Evolutionary conservation across 53 echinoderm and acorn worm species (phyloP), one percentile per base, ranked within the genome.

Genomic region (Glandiceps talaboti): DNA sequence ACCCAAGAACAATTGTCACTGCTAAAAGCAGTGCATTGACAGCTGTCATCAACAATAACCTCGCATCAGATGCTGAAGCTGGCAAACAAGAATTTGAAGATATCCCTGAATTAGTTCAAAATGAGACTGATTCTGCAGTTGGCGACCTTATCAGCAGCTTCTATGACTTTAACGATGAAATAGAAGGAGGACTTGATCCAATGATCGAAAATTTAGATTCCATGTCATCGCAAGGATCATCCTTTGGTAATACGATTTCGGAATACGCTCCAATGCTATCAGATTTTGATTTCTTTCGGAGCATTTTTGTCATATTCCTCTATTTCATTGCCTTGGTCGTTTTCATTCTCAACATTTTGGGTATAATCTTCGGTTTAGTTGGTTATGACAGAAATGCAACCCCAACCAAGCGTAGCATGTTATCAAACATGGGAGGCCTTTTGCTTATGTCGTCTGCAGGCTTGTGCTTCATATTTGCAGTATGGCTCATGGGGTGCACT

Each of bases 401-500:
- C 0, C 95, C 95, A 1, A 32, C 90, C 28, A 76, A 84, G 0
- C 86, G 92, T 28, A 80, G 88, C 25, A 80, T 86, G 25, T 72
- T 81, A 29, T 89, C 89, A 0, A 87, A 91, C 83, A 90, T 90
- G 81, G 94, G 94, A 27, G 94, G 90, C 1, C 83, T 87, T 74
- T 83, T 86, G 30, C 83, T 94, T 73, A 90, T 92, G 88, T 81
- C 86, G 94, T 94, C 81, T 87, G 94, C 86, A 45, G 1, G 29
- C 64, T 20, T 45, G 64, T 45, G 64, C 64, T 45, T 45, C 29
- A 85, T 95, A 64, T 89, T 95, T 77, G 82, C 84, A 31, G 76
- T 79, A 0, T 85, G 86, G 14, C 86, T 92, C 79, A 90, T 95
- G 95, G 74, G 92, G 31, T 86, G 92, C 31, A 92, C 95, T 0